These are phyloP conservation scores for Chionodraco myersi DNA, from an alignment of 2,113 vertebrate genomes.

Conservation along the genomic window DNA sequence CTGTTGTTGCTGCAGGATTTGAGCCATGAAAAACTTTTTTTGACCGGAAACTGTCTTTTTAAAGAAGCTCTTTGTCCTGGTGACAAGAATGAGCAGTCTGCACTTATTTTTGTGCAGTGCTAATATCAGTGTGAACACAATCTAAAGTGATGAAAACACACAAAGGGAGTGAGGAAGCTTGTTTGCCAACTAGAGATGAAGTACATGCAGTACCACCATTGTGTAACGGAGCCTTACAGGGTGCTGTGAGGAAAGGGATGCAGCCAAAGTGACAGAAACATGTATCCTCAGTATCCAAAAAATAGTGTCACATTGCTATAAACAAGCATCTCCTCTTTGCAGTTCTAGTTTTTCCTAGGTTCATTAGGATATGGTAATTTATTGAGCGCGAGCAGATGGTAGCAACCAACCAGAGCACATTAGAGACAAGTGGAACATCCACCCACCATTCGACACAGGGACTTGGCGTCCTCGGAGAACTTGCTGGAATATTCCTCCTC, in stretches of 20 bases:
- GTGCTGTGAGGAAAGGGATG: no score
- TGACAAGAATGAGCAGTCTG: no score
- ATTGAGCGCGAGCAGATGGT: slow-evolving; percentile 13
- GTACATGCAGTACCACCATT: background rate
- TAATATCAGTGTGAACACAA: background rate
- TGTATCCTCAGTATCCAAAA: background rate
- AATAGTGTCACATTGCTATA: background rate
- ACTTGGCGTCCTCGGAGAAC: slow-evolving; percentile 90
- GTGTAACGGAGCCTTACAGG: no score
- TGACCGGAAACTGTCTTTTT: background rate
- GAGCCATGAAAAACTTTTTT: background rate
- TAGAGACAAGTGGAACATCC: background rate
- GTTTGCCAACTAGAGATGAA: background rate
- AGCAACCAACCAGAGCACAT: background rate
- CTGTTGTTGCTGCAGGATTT: no score
- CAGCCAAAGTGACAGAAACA: background rate
- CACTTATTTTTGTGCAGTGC: background rate
- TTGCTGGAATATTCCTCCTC: slow-evolving; percentile 92
- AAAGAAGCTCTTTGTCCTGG: background rate
- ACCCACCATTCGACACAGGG: slow-evolving; percentile 91
- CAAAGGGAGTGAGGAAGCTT: background rate
- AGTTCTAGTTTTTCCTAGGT: background rate
- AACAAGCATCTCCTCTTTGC: background rate
- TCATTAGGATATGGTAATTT: no score
- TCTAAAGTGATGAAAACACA: no score